Base-by-base conservation (phyloP, 2,113 vertebrate genomes). In the Lophotis ruficrista region DNA sequence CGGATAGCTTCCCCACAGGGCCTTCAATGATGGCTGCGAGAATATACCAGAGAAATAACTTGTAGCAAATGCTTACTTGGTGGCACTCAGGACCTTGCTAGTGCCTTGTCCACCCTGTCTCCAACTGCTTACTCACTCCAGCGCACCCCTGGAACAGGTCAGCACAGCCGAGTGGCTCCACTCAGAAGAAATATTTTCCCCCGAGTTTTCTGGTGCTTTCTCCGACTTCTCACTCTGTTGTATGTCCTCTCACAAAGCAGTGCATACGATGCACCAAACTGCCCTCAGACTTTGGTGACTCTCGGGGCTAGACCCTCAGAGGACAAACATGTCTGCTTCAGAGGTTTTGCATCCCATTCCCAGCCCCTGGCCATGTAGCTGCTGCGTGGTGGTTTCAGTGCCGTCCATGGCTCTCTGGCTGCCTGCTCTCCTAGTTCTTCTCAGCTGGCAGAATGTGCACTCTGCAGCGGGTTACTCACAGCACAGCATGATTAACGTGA, bases 331-430 rank as follows among this genome's bases (percentile, higher is more conserved):
- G 17, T 35, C 50, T 51, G 14, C 18, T n/a, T 84, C 57, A 71
- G 69, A 66, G 15, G 23, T 19, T 78, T 56, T 48, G 25, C 30
- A 62, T 6, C 30, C 38, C 4, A 0, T 89, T 61, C 47, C 27
- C 12, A 4, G n/a, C 4, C 14, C 14, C 10, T 1, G 8, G 14
- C 14, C 35, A 37, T 2, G 7, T 14, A 56, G 33, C 12, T 1
- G 0, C 30, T 10, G 17, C 0, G 1, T 72, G 15, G 45, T 12
- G 5, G 14, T 47, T 89, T 78, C 4, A 4, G 20, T 51, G 41
- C 22, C 0, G 0, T 48, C 17, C 27, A 4, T 10, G 24, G 33
- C 16, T 80, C 54, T 81, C 35, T 41, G 27, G 19, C 24, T 66
- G 10, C 48, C 66, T 58, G 41, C 41, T 77, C 8, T 75, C 62